Conservation (phyloP, 2,888 invertebrate species). For the Synanthedon formicaeformis region DNA sequence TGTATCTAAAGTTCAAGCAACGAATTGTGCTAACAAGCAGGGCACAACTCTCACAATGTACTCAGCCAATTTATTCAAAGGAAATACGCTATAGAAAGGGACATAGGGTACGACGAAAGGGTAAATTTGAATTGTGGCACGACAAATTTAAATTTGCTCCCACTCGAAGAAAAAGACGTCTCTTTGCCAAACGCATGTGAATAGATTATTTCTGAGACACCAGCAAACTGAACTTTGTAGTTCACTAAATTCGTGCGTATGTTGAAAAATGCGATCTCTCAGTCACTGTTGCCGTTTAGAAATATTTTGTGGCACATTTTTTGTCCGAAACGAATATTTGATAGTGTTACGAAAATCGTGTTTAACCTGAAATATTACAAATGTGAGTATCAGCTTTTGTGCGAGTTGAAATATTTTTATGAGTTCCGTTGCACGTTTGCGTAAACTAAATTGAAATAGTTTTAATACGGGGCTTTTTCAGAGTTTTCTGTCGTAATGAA, state of each 20-base stretch:
- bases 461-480: too few relatives aligned
- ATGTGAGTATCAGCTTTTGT: not conserved
- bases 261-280: constrained; percentile 22
- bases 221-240: not conserved
- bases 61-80: constrained; percentile 18
- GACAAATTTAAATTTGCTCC: not conserved
- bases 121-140: constrained; percentile 9
- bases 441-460: too few relatives aligned
- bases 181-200: not conserved
- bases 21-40: not conserved
- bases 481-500: too few relatives aligned
- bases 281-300: constrained; percentile 21
- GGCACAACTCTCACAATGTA: not conserved
- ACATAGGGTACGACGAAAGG: constrained; percentile 19
- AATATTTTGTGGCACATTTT: constrained; percentile 20
- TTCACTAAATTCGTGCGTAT: constrained; percentile 17
- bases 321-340: constrained; percentile 16
- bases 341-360: not conserved
- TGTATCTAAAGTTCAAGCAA: not conserved
- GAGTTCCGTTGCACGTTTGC: too few relatives aligned
- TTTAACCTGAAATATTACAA: not conserved
- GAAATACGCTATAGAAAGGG: constrained; percentile 17
- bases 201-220: not conserved
- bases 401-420: not conserved
- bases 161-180: not conserved